phyloP scores from a whole-genome alignment of 1,140 invertebrate genomes.

The Drosophila quadrilineata region DNA sequence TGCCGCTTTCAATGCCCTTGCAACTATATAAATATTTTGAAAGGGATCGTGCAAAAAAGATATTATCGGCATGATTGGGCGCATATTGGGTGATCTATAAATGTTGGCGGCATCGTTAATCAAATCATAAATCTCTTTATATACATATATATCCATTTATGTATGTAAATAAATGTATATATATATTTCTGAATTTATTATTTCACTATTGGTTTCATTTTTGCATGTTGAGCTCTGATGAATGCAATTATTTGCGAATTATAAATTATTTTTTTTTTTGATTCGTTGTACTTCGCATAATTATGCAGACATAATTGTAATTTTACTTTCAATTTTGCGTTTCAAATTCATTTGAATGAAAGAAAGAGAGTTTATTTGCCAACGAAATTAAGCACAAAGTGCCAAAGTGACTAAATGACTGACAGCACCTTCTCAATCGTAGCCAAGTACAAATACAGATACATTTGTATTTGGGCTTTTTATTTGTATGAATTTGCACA shows the following conservation, averaged over 20 bases:
- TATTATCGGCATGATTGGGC: too few relatives aligned
- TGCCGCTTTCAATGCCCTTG: too few relatives aligned
- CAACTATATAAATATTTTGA: too few relatives aligned
- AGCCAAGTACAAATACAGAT: constrained; percentile 7
- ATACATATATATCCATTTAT: background rate
- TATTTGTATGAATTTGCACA: background rate
- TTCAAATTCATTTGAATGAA: too few relatives aligned
- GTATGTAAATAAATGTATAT: too few relatives aligned
- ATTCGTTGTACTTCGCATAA: constrained; percentile 37
- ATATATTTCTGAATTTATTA: too few relatives aligned
- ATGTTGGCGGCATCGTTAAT: constrained; percentile 58
- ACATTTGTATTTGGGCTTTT: background rate
- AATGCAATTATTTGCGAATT: constrained; percentile 46
- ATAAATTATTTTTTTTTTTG: constrained; percentile 45
- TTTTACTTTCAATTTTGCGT: constrained; percentile 6
- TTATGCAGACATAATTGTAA: constrained; percentile 6
- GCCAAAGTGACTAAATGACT: background rate
- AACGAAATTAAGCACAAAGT: constrained; percentile 1
- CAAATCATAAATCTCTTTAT: constrained; percentile 27
- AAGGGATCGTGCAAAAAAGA: too few relatives aligned
- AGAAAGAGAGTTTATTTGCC: background rate
- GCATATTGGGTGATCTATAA: constrained; percentile 23
- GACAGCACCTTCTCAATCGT: constrained; percentile 46
- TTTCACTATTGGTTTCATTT: constrained; percentile 7
- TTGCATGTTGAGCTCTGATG: constrained; percentile 26